These are phyloP conservation scores for Poeciliopsis gracilis DNA, from an alignment of 2,797 vertebrate species.

Conservation along the genomic window DNA sequence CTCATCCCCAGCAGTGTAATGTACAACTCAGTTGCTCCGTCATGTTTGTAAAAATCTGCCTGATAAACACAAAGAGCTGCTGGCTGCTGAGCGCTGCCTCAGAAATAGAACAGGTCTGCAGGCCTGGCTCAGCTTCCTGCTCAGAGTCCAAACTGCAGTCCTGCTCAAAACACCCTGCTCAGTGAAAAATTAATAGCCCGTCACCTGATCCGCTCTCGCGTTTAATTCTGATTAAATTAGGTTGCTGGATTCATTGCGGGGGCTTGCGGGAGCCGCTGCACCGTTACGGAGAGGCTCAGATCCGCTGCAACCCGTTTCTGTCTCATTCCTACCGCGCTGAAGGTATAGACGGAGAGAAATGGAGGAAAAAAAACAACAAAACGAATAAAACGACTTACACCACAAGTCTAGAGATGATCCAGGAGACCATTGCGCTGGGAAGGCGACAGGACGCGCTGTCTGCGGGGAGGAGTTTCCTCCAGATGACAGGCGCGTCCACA, in stretches of 20 bases:
- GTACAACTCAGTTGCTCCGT: constrained; percentile 52
- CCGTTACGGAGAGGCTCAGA: constrained; percentile 14
- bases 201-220: constrained; percentile 21
- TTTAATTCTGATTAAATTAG: constrained; percentile 50
- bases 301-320: constrained; percentile 13
- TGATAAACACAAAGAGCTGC: constrained; percentile 55
- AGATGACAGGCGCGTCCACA: constrained; percentile 81
- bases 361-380: too few relatives aligned
- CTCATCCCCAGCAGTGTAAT: constrained; percentile 25
- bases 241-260: constrained; percentile 40
- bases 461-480: constrained; percentile 84
- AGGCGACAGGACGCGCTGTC: constrained; percentile 77
- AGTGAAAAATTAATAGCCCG: constrained; percentile 33
- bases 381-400: constrained; percentile 87
- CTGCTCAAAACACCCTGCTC: constrained; percentile 6
- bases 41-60: constrained; percentile 58
- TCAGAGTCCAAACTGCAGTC: constrained; percentile 44
- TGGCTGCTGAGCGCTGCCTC: constrained; percentile 33
- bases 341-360: not conserved
- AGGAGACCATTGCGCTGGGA: constrained; percentile 95
- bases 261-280: constrained; percentile 39
- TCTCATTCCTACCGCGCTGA: not conserved
- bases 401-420: constrained; percentile 99
- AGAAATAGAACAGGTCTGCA: constrained; percentile 18
- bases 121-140: constrained; percentile 44